Conservation (phyloP, 2,797 vertebrate genomes). For the Hozukius guyotensis region DNA sequence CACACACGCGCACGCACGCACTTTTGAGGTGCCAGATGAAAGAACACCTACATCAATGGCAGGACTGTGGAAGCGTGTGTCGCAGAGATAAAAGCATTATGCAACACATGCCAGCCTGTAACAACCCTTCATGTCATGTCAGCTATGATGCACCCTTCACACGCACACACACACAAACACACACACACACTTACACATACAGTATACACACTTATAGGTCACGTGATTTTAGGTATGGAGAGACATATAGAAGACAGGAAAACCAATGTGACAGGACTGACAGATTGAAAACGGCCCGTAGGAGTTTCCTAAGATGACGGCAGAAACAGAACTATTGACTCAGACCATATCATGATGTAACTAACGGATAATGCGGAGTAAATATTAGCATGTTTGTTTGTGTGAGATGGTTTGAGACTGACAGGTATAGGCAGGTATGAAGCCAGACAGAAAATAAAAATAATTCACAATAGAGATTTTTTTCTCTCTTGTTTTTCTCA, state of each 20-base stretch:
- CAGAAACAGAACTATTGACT: neutral
- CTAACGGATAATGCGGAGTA: neutral
- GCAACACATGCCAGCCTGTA: conserved; percentile 47
- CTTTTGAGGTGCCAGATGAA: conserved; percentile 61
- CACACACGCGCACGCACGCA: neutral
- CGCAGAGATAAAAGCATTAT: conserved; percentile 66
- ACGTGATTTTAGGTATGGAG: neutral
- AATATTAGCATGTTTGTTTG: neutral
- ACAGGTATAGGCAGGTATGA: neutral
- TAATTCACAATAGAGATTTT: neutral
- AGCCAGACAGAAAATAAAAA: neutral
- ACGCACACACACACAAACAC: conserved; percentile 3
- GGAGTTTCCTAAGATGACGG: conserved; percentile 35
- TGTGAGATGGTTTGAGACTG: neutral
- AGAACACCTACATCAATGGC: conserved; percentile 70
- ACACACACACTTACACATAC: neutral
- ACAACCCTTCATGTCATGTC: conserved; percentile 35
- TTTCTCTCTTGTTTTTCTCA: too few species aligned
- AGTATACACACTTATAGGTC: conserved; percentile 1
- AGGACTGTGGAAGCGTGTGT: conserved; percentile 45
- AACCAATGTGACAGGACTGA: conserved; percentile 43
- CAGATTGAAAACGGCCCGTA: conserved; percentile 35
- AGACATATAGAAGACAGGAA: conserved; percentile 11
- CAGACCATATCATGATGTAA: neutral
- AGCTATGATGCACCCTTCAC: neutral